A percentile compares a stretch with the other conserved stretches of the same genome.
Evolutionary conservation across 1,140 invertebrate genomes (phyloP).

Genomic region (Leptinotarsa undecemlineata): DNA sequence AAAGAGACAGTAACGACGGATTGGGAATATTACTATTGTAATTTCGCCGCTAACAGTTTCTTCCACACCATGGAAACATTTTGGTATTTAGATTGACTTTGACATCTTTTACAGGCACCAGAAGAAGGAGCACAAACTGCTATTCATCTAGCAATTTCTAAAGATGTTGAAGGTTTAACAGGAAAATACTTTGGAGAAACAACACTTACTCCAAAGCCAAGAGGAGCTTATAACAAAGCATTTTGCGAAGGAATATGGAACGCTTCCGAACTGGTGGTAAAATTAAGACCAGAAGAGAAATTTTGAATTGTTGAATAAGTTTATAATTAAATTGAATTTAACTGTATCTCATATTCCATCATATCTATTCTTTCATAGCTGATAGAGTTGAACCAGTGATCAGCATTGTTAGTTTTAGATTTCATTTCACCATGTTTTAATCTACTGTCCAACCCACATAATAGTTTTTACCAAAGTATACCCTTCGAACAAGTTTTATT

Average conservation of each 20-base stretch:
- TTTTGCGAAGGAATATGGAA: constrained; percentile 9
- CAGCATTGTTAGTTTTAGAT: no score
- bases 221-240: not conserved
- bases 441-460: no score
- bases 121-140: constrained; percentile 37
- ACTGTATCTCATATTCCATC: no score
- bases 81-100: constrained; percentile 48
- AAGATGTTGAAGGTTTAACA: constrained; percentile 31
- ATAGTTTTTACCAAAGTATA: no score
- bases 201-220: constrained; percentile 18
- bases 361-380: no score
- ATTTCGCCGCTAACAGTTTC: no score
- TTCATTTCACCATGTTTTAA: no score
- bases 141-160: constrained; percentile 27
- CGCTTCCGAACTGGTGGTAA: constrained; percentile 2
- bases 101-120: constrained; percentile 46
- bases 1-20: no score
- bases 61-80: constrained; percentile 55
- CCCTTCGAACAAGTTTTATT: no score
- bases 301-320: not conserved
- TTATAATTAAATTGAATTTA: no score
- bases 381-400: no score
- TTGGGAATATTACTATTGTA: no score
- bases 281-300: constrained; percentile 13
- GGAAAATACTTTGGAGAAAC: constrained; percentile 35